These are phyloP conservation scores for Ictalurus furcatus DNA, from an alignment of 2,113 vertebrate genomes.

Conservation along the genomic window DNA sequence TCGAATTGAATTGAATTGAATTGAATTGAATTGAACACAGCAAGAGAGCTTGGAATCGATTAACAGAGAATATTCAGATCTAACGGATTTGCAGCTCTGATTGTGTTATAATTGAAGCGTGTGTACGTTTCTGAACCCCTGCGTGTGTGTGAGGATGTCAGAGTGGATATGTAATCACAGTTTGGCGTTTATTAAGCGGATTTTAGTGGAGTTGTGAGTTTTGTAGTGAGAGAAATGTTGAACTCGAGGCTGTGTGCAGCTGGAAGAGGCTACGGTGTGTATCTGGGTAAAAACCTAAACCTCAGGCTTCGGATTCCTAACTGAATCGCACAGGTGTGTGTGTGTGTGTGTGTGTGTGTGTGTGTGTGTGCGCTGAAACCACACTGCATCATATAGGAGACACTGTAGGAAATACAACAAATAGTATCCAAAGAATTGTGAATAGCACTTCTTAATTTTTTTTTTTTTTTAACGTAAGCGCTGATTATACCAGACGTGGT, in stretches of 20 bases:
- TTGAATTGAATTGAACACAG: not conserved
- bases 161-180: not conserved
- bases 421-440: not conserved
- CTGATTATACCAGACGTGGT: not conserved
- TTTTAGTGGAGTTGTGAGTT: not conserved
- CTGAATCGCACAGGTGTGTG: conserved; percentile 62
- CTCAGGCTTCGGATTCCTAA: conserved; percentile 70
- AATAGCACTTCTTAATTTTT: not conserved
- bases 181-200: not conserved
- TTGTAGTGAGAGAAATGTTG: not conserved
- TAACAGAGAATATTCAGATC: not conserved
- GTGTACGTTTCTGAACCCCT: not conserved
- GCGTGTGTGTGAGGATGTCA: not conserved
- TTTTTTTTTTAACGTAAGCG: too few relatives aligned
- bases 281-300: conserved; percentile 60
- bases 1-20: not conserved
- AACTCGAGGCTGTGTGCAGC: conserved; percentile 52
- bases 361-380: conserved; percentile 37
- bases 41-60: not conserved
- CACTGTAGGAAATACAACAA: not conserved
- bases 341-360: conserved; percentile 43
- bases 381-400: not conserved
- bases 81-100: not conserved
- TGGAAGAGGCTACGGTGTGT: conserved; percentile 55
- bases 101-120: not conserved